A percentile compares a stretch with the other conserved stretches of the same genome.
Evolutionary conservation across 2,113 vertebrate species (phyloP).

Genomic region (Cranoglanis bouderius): DNA sequence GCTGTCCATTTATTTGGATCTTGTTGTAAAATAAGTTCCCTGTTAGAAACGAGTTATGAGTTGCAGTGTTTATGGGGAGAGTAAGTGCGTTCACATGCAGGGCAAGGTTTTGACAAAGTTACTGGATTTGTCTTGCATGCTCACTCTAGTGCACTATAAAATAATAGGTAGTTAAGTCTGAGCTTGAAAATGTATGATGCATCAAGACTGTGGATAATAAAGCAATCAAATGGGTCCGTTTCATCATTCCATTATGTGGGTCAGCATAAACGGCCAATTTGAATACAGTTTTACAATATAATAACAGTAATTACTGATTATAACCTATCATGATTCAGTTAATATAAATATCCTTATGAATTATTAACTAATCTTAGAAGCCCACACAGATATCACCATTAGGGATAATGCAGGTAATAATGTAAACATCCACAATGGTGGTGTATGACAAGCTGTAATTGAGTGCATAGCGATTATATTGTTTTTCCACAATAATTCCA

Average conservation of each 20-base stretch:
- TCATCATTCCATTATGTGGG: not conserved
- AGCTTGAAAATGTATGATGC: not conserved
- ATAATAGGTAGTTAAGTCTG: not conserved
- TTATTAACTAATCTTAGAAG: not conserved
- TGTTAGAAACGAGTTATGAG: not conserved
- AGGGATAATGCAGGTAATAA: not conserved
- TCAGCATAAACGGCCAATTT: not conserved
- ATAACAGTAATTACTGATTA: not conserved
- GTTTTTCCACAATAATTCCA: not conserved
- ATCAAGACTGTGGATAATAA: not conserved
- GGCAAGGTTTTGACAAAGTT: not conserved
- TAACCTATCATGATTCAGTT: not conserved
- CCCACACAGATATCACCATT: not conserved
- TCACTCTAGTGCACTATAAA: not conserved
- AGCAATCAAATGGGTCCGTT: not conserved
- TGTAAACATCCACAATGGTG: not conserved
- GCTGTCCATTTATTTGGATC: not conserved
- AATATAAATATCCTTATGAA: not conserved
- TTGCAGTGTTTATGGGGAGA: not conserved
- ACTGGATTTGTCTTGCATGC: not conserved
- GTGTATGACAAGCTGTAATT: not conserved
- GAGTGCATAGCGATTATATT: not conserved
- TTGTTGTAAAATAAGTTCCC: not conserved
- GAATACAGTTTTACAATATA: not conserved
- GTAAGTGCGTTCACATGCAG: not conserved